Conservation (phyloP, 1,140 invertebrate species). For the Heliconius congener region DNA sequence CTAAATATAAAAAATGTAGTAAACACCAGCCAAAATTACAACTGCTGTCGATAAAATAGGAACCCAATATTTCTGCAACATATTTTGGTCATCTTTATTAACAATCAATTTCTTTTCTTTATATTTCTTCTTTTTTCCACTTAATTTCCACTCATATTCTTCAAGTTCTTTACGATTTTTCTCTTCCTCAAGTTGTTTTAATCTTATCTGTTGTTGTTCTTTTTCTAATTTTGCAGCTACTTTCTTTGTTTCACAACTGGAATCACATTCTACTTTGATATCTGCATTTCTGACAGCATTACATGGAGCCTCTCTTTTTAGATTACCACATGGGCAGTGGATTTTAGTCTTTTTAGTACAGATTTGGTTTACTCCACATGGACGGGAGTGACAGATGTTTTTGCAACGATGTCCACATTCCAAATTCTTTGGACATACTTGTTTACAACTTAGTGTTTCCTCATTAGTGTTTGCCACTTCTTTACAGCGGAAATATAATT, state of each 20-base stretch:
- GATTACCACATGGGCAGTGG: constrained; percentile 89
- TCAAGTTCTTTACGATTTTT: constrained; percentile 86
- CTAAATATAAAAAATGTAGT: constrained; percentile 50
- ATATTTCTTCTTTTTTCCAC: constrained; percentile 81
- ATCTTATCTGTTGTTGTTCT: constrained; percentile 81
- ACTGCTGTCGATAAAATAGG: constrained; percentile 57
- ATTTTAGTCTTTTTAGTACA: constrained; percentile 92
- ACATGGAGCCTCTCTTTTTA: constrained; percentile 90
- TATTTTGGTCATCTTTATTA: constrained; percentile 61
- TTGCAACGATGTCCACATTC: constrained; percentile 89
- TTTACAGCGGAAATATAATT: constrained; percentile 87
- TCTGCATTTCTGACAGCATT: constrained; percentile 81
- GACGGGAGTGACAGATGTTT: constrained; percentile 88
- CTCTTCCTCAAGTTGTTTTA: constrained; percentile 83
- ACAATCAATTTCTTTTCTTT: constrained; percentile 68
- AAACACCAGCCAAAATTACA: constrained; percentile 50
- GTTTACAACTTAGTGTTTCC: constrained; percentile 87
- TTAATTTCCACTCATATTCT: constrained; percentile 88
- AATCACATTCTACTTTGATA: constrained; percentile 83
- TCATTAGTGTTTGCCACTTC: constrained; percentile 84
- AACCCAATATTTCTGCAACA: constrained; percentile 73
- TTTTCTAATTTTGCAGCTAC: constrained; percentile 78
- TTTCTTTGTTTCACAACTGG: constrained; percentile 83
- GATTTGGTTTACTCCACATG: constrained; percentile 84
- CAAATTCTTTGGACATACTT: constrained; percentile 92